Evolutionary conservation across 1,140 invertebrate genomes (phyloP), one percentile per base, ranked within the genome.

Genomic region (Drosophila suzukii): DNA sequence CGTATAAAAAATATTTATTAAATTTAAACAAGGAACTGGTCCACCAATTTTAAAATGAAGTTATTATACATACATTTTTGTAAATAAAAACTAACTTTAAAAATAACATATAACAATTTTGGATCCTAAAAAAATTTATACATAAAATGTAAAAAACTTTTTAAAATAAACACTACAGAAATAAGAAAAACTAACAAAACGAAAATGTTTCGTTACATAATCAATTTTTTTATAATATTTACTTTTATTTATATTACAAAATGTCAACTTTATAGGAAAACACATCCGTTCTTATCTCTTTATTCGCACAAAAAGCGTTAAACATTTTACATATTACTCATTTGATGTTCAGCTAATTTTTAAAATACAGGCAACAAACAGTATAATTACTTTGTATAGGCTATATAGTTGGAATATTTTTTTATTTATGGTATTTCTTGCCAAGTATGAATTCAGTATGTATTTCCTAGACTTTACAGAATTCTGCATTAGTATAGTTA

Each of bases 351-450:
- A 50, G 75, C 75, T 86, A 83, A 63, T 41, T 41, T 68, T 50
- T 70, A 32, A 67, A 67, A 50, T 88, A 80, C 73, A 80, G 76
- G 79, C 84, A 88, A 88, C 83, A 80, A 89, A 89, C 79, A 83
- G 75, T 76, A 72, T 55, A 81, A 67, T 81, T 72, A 75, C 43
- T 63, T 73, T 44, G 51, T 75, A 75, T 43, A 32, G 49, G 51
- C 51, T 55, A 62, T 62, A 62, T 44, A 44, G 43, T 44, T 44
- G 50, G 27, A 49, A 8, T 41, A 32, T 46, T 41, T 13, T n/a
- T 38, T 62, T 44, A 50, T 62, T 71, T 49, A 44, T 74, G 51
- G 58, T 50, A 32, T 53, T 56, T 44, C 39, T 49, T 41, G 49
- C 43, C 46, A 53, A 49, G 32, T 58, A 34, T 20, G 46, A 68